These are phyloP conservation scores for Nezara viridula DNA, from an alignment of 2,888 invertebrate species.

Conservation along the genomic window DNA sequence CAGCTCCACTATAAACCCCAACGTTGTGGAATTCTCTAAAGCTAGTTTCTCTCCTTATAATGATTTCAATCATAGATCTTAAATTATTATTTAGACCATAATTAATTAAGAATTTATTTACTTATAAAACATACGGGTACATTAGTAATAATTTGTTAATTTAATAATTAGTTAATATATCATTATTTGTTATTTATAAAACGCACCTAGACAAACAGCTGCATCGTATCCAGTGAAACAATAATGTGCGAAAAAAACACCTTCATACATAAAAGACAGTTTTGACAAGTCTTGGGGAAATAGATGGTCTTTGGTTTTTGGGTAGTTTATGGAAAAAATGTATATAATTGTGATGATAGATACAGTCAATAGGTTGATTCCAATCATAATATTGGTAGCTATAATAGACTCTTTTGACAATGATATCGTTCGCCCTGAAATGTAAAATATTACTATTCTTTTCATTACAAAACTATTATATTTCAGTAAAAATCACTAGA, in stretches of 20 bases:
- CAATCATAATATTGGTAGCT: background rate
- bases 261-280: background rate
- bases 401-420: background rate
- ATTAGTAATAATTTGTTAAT: too few relatives aligned
- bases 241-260: background rate
- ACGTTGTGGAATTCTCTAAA: too few relatives aligned
- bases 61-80: too few relatives aligned
- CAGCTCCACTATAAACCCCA: too few relatives aligned
- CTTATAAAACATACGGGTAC: too few relatives aligned
- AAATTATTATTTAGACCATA: too few relatives aligned
- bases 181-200: background rate
- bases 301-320: background rate
- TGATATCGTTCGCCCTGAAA: background rate
- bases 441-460: background rate
- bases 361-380: background rate
- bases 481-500: too few relatives aligned
- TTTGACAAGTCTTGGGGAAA: background rate
- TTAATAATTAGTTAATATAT: too few relatives aligned
- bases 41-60: too few relatives aligned
- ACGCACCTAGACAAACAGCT: background rate
- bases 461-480: background rate
- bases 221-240: background rate
- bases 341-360: background rate
- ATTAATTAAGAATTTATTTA: too few relatives aligned
- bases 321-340: background rate